These are phyloP conservation scores for Ciconia maguari DNA, from an alignment of 2,113 vertebrate species.

Conservation along the genomic window DNA sequence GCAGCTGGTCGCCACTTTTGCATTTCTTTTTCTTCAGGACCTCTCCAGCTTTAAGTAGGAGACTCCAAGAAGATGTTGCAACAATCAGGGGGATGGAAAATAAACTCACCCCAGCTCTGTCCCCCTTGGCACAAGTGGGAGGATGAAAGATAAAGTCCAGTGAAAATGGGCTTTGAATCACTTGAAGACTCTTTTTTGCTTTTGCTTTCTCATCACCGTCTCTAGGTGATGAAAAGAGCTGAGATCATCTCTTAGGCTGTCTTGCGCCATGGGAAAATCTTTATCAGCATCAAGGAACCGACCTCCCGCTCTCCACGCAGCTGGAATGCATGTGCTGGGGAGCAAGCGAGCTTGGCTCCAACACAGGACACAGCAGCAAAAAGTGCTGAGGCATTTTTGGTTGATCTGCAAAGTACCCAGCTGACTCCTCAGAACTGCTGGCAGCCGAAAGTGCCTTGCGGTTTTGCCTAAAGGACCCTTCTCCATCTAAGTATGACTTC, in stretches of 20 bases:
- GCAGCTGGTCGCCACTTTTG: background rate
- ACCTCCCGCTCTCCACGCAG: background rate
- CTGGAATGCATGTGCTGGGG: background rate
- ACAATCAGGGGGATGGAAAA: background rate
- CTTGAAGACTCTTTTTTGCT: background rate
- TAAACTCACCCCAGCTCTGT: background rate
- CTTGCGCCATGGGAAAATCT: background rate
- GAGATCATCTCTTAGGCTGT: background rate
- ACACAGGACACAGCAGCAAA: background rate
- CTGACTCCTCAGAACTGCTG: background rate
- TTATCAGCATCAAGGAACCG: background rate
- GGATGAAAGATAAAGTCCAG: background rate
- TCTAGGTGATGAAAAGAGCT: background rate
- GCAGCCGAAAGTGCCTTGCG: accelerated
- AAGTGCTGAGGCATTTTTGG: background rate
- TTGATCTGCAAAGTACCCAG: background rate
- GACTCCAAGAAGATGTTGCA: background rate
- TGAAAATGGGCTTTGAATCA: background rate
- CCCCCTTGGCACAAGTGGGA: background rate
- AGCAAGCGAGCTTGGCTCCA: background rate
- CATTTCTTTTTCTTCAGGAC: background rate
- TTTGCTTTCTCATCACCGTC: background rate
- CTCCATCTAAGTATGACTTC: background rate
- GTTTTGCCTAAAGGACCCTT: background rate
- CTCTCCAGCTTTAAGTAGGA: background rate